Percentiles rank a stretch among this genome's conserved stretches.
These are phyloP conservation scores for Atherinomorus stipes DNA, from an alignment of 2,113 vertebrate species.

Conservation along the genomic window DNA sequence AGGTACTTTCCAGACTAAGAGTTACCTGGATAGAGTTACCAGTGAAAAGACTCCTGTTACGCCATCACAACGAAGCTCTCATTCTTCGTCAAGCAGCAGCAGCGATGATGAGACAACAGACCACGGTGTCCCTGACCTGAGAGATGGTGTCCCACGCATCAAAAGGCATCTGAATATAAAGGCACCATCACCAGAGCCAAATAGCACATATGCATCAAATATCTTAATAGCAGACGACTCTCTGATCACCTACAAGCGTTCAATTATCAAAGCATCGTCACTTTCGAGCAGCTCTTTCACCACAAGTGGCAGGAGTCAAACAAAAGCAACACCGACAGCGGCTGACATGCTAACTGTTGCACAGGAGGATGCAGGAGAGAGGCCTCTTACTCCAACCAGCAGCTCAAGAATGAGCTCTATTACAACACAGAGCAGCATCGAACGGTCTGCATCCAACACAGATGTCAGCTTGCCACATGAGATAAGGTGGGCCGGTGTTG, in stretches of 20 bases:
- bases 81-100: conserved; percentile 34
- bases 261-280: conserved; percentile 54
- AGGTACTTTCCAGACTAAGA: not conserved
- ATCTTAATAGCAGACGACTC: conserved; percentile 29
- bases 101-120: conserved; percentile 32
- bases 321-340: not conserved
- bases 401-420: conserved; percentile 18
- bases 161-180: conserved; percentile 45
- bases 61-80: not conserved
- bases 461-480: conserved; percentile 23
- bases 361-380: not conserved
- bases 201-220: conserved; percentile 1
- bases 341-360: not conserved
- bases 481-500: conserved; percentile 44
- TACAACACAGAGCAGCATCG: conserved; percentile 8
- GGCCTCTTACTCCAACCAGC: conserved; percentile 2
- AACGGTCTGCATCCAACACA: conserved; percentile 3
- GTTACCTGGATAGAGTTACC: not conserved
- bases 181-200: conserved; percentile 29
- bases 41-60: conserved; percentile 9
- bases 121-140: conserved; percentile 27
- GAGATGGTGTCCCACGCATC: conserved; percentile 31
- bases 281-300: conserved; percentile 6
- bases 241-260: conserved; percentile 57
- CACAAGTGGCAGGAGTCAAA: conserved; percentile 29